Conservation (phyloP, 2,113 vertebrate species). For the Alouatta palliata region DNA sequence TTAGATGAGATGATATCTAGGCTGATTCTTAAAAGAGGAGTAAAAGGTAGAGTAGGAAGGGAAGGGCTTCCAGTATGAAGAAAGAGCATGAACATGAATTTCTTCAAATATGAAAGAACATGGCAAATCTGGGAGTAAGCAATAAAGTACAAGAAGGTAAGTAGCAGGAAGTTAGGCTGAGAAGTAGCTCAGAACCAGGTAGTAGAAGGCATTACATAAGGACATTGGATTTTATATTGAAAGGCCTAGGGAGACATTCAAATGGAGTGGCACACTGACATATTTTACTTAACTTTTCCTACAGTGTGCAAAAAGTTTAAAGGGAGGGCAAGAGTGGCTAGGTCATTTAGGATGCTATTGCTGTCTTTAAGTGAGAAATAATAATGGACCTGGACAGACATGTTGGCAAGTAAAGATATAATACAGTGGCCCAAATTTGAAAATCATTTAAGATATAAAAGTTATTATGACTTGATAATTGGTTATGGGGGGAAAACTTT, state of each 20-base stretch:
- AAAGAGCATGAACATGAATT: background rate
- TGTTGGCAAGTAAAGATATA: background rate
- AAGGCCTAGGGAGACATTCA: background rate
- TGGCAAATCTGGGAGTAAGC: background rate
- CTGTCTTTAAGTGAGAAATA: conserved; percentile 30
- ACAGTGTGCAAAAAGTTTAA: background rate
- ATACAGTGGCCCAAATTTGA: background rate
- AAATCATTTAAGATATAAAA: background rate
- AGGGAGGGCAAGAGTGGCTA: background rate
- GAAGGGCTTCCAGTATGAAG: background rate
- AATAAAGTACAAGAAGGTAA: background rate
- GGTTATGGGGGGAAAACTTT: background rate
- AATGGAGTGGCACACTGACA: background rate
- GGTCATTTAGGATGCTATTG: background rate
- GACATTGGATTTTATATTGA: background rate
- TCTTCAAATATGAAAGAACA: background rate
- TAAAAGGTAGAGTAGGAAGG: background rate
- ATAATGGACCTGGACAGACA: background rate
- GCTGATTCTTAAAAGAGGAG: background rate
- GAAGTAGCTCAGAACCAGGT: background rate
- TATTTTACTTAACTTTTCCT: background rate
- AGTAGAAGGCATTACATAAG: conserved; percentile 10
- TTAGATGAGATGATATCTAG: background rate
- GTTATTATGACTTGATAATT: background rate
- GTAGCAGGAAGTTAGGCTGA: background rate